Base-by-base conservation (phyloP, 2,797 vertebrate species). In the Eurystomus glaucurus region DNA sequence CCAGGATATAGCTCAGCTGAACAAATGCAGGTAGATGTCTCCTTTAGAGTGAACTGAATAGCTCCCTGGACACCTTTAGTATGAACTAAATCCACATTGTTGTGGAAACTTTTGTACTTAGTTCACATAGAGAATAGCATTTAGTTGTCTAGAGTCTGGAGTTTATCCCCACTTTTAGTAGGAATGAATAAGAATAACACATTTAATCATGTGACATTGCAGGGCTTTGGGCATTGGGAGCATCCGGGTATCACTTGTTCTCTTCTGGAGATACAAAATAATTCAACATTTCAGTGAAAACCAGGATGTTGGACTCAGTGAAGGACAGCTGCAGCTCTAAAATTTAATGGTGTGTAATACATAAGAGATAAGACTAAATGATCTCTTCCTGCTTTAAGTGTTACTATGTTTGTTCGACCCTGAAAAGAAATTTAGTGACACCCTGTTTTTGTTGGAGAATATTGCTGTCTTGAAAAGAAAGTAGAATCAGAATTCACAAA, bases 101-200 rank as follows among this genome's bases (percentile, higher is more conserved):
- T 77, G 12, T 28, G 54, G 13, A 61, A 90, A 33, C 26, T 29
- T 28, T 29, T 60, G 37, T 82, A n/a, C 26, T 37, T 62, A 23
- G 5, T 19, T 69, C 11, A 29, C 43, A 14, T 5, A 26, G 23
- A 77, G 19, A 85, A 21, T 10, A 37, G 10, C 5, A 19, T n/a
- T 71, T 58, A 54, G 6, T 14, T 54, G 5, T 71, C 57, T 55
- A 41, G 10, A 76, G n/a, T 26, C 23, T 41, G 17, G 6, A 65
- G 19, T 46, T 82, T 70, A 33, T 29, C 6, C 41, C 11, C 26
- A 22, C 17, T 9, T 79, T 65, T 55, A 14, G 10, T 14, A 50
- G 20, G 37, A 88, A 39, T 35, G 23, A 13, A 54, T 1, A 1
- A 64, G 35, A 0, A 1, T 28, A 78, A 50, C 1, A 1, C 7